phyloP scores from a whole-genome alignment of 2,113 vertebrate species.

The Mormyrus iriodes region DNA sequence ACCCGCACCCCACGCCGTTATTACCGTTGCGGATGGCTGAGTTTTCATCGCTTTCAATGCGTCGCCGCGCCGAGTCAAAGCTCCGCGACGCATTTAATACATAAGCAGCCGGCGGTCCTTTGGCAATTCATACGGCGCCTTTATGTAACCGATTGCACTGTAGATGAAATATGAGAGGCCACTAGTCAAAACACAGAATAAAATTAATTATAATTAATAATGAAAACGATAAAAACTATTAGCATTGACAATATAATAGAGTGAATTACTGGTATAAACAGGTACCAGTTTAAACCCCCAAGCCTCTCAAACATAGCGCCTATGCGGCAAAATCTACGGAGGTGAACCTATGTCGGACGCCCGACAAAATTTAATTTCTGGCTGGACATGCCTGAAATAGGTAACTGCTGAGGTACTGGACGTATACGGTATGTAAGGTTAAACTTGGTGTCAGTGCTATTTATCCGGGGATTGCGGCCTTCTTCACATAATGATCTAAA shows the following conservation, averaged over 20 bases:
- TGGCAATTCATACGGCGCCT: background rate
- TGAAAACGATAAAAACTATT: background rate
- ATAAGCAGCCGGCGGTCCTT: background rate
- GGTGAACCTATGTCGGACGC: no score
- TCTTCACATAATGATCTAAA: background rate
- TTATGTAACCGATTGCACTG: background rate
- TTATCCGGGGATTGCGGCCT: no score
- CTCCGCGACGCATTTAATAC: conserved; percentile 4
- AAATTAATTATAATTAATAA: background rate
- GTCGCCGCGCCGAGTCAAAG: conserved; percentile 7
- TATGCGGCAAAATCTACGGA: no score
- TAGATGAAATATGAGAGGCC: background rate
- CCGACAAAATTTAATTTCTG: no score
- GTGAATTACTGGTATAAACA: background rate
- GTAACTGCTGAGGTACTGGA: no score
- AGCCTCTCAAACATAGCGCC: background rate
- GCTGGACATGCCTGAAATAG: no score
- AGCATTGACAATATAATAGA: background rate
- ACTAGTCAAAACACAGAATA: background rate
- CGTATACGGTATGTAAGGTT: no score
- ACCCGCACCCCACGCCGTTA: background rate
- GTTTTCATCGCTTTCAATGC: background rate
- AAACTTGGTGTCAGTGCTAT: no score
- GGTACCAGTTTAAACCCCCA: background rate
- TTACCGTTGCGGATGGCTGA: conserved; percentile 21